phyloP scores from a whole-genome alignment of 2,797 vertebrate genomes.

The Podarcis siculus region DNA sequence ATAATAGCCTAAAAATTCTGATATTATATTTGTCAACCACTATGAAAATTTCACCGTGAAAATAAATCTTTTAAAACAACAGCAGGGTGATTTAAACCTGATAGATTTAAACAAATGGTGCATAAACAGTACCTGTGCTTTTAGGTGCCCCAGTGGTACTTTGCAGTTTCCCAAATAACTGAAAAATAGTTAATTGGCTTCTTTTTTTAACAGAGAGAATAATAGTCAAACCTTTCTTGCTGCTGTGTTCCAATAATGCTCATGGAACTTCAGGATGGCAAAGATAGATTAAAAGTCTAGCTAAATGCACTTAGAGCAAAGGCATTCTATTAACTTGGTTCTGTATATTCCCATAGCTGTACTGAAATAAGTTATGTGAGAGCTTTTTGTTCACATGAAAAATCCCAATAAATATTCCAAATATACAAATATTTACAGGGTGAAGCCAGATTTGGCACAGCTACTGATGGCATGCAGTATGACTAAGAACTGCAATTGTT shows the following conservation, averaged over 20 bases:
- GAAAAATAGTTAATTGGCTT: background rate
- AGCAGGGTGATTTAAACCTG: background rate
- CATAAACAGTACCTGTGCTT: background rate
- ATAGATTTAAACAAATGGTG: background rate
- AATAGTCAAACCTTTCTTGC: background rate
- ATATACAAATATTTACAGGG: background rate
- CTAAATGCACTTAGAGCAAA: background rate
- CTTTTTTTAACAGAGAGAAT: background rate
- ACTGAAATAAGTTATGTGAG: background rate
- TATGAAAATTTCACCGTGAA: background rate
- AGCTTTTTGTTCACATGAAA: background rate
- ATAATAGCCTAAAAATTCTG: no score
- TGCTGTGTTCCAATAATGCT: background rate
- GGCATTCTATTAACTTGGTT: background rate
- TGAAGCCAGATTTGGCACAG: background rate
- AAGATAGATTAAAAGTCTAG: background rate
- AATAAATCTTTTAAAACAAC: no score
- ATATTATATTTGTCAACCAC: no score
- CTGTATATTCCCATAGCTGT: background rate
- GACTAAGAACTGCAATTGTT: background rate
- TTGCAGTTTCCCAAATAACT: background rate
- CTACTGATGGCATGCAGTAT: background rate
- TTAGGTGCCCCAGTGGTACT: background rate
- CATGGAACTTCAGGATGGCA: background rate
- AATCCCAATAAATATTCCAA: background rate